Percentiles rank a stretch among this genome's conserved stretches.
These are phyloP conservation scores for Drosophila subquinaria DNA, from an alignment of 2,888 invertebrate species.

Conservation along the genomic window DNA sequence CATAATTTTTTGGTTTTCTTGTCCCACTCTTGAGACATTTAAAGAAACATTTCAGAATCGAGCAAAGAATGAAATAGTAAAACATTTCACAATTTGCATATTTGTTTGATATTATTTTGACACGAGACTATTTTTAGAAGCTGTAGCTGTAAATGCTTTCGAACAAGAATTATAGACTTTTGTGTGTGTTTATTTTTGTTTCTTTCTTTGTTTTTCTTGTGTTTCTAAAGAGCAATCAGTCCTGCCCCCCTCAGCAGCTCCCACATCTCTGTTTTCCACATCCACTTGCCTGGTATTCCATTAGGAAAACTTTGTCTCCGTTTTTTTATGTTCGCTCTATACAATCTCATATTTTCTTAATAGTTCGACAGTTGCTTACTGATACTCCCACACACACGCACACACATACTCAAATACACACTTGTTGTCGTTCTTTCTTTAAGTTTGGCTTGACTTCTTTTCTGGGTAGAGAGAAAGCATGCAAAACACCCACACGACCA, in stretches of 20 bases:
- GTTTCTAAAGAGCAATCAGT: neutral
- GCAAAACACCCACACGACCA: slow-evolving; percentile 28
- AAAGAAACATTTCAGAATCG: neutral
- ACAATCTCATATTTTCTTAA: slow-evolving; percentile 50
- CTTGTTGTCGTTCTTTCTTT: slow-evolving; percentile 14
- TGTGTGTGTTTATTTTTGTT: neutral
- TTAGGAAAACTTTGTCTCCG: slow-evolving; percentile 38
- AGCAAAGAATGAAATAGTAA: neutral
- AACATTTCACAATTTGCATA: slow-evolving; percentile 2
- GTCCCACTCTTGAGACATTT: neutral
- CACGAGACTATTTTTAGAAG: slow-evolving; percentile 5
- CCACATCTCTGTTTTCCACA: neutral
- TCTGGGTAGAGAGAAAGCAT: slow-evolving; percentile 14
- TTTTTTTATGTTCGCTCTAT: slow-evolving; percentile 10
- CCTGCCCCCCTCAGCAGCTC: neutral
- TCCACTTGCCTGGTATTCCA: slow-evolving; percentile 13
- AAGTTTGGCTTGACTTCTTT: slow-evolving; percentile 32
- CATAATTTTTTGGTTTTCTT: neutral
- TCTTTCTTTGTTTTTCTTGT: neutral
- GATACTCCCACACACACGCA: slow-evolving; percentile 12
- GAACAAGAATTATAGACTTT: slow-evolving; percentile 10
- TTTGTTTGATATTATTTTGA: neutral
- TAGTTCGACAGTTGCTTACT: slow-evolving; percentile 36
- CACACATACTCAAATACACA: neutral
- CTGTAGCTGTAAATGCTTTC: neutral